Percentiles rank a stretch among this genome's conserved stretches.
Evolutionary conservation across 2,797 vertebrate species (phyloP).

Genomic region (Brotula barbata): DNA sequence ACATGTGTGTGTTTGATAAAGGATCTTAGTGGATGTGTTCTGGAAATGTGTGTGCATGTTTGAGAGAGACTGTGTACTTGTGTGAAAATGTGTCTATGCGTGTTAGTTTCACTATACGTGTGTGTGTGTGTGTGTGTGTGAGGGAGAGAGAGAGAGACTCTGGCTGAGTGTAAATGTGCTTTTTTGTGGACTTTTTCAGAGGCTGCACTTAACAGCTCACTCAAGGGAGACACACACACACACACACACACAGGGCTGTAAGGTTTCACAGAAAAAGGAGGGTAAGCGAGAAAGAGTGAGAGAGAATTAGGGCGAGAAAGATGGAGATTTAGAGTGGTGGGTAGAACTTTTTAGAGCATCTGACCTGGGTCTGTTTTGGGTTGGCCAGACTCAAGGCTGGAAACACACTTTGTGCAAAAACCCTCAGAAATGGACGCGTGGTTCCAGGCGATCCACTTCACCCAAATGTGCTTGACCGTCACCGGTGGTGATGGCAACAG

Average conservation of each 20-base stretch:
- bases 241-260: conserved; percentile 41
- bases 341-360: conserved; percentile 68
- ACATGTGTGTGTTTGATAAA: not conserved
- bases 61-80: conserved; percentile 18
- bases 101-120: conserved; percentile 66
- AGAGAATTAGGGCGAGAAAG: conserved; percentile 68
- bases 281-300: conserved; percentile 61
- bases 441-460: conserved; percentile 56
- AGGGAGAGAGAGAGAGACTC: conserved; percentile 51
- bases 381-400: conserved; percentile 53
- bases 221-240: conserved; percentile 72
- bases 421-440: conserved; percentile 60
- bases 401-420: conserved; percentile 65
- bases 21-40: conserved; percentile 29
- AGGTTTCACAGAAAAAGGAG: conserved; percentile 63
- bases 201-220: conserved; percentile 78
- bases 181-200: conserved; percentile 78
- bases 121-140: conserved; percentile 54
- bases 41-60: conserved; percentile 16
- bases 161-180: conserved; percentile 77
- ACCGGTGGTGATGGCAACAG: not conserved
- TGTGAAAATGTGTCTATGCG: conserved; percentile 53
- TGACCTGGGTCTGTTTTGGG: conserved; percentile 61
- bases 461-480: conserved; percentile 44
- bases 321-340: conserved; percentile 54